Evolutionary conservation across 2,113 vertebrate species (phyloP), one percentile per base, ranked within the genome.

Genomic region (Corapipo altera): DNA sequence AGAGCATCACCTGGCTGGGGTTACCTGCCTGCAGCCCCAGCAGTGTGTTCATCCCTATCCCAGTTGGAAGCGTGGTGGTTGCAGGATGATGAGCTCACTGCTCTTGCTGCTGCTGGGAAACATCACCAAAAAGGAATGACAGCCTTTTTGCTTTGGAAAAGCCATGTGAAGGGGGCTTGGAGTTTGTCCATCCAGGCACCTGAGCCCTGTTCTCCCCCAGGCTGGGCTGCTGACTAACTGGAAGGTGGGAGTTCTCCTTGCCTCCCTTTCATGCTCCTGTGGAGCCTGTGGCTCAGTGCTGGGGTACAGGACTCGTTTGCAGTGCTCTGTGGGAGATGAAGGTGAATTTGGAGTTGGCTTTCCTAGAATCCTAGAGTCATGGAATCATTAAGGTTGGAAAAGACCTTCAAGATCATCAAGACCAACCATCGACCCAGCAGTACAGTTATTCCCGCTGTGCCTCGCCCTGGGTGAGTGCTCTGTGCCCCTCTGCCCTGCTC

Each of bases 61-160:
- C 0, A 3, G 24, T 11, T 41, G 33, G 33, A 26, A 12, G 11
- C 0, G 0, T 11, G 21, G 8, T 15, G 33, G 15, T 41, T 43
- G 43, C n/a, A 49, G 77, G 37, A 23, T 23, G 48, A 13, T 22
- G n/a, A 33, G 26, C 54, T 67, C 66, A 8, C 22, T 30, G 66
- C 44, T 30, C 11, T 44, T 41, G 5, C 39, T 80, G 37, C 21
- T 49, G 28, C n/a, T 43, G 44, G 43, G 48, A 79, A 69, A 35
- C 3, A 0, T 12, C 51, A 54, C 52, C 1, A 11, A 10, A n/a
- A 69, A 10, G 27, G 14, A 28, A 59, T 5, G 27, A 28, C 33
- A 28, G 19, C 3, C 0, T 2, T 19, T 57, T 39, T 73, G 46
- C 57, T 48, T n/a, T 46, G 18, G 75, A 35, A 23, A 16, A 48